A percentile compares a stretch with the other conserved stretches of the same genome.
phyloP scores from a whole-genome alignment of 2,113 vertebrate genomes.

The Fregetta grallaria region DNA sequence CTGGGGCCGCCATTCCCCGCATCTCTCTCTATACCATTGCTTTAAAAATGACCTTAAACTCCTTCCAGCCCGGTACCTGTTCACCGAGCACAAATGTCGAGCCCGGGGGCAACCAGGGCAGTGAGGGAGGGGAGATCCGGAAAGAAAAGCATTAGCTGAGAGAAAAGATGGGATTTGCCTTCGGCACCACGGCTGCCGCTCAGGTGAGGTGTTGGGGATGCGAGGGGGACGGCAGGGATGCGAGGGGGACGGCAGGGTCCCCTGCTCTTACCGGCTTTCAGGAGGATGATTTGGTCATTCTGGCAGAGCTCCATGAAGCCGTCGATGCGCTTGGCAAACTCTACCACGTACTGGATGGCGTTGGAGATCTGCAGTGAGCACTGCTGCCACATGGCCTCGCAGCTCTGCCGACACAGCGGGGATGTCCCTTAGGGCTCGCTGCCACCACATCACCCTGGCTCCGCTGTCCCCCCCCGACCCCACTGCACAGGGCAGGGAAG shows the following conservation, averaged over 20 bases:
- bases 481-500: rapidly evolving
- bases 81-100: neutral
- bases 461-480: rapidly evolving
- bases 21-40: neutral
- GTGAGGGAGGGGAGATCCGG: neutral
- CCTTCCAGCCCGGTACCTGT: neutral
- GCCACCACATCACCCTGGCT: neutral
- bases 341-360: slow-evolving; percentile 91
- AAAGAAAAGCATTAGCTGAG: neutral
- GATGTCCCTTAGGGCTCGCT: neutral
- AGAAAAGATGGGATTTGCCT: neutral
- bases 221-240: rapidly evolving
- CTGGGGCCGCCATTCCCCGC: neutral
- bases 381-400: slow-evolving; percentile 89
- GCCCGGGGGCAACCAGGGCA: neutral
- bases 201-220: rapidly evolving
- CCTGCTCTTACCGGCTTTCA: slow-evolving; percentile 85
- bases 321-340: slow-evolving; percentile 89
- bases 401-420: slow-evolving; percentile 64
- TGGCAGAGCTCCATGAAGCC: slow-evolving; percentile 94
- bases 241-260: neutral
- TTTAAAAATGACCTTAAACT: neutral
- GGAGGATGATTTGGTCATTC: slow-evolving; percentile 93
- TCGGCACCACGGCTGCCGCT: rapidly evolving
- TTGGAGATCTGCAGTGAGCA: slow-evolving; percentile 88